A percentile compares a stretch with the other conserved stretches of the same genome.
Evolutionary conservation across 2,797 vertebrate genomes (phyloP).

Genomic region (Picus viridis): DNA sequence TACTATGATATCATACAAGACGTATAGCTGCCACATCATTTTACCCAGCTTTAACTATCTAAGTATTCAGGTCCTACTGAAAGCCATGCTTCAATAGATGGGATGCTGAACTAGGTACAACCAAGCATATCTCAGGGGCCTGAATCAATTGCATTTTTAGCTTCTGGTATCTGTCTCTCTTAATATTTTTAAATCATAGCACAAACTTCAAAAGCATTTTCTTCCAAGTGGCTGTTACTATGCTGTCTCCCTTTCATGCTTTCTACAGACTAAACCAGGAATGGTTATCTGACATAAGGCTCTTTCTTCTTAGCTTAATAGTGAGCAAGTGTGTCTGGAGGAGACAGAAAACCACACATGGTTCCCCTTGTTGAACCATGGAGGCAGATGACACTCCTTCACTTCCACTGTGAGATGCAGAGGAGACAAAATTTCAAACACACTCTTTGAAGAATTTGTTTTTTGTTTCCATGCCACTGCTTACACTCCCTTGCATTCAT

Average conservation of each 20-base stretch:
- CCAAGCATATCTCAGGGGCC: background rate
- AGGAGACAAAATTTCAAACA: background rate
- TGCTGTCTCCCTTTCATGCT: background rate
- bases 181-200: background rate
- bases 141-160: background rate
- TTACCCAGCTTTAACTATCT: background rate
- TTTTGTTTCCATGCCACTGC: background rate
- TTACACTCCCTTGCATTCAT: background rate
- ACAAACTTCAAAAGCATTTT: background rate
- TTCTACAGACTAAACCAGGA: background rate
- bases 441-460: background rate
- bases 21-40: background rate
- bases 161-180: background rate
- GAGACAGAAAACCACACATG: background rate
- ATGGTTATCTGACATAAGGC: background rate
- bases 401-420: background rate
- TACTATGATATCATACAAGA: background rate
- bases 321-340: background rate
- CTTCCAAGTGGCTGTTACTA: background rate
- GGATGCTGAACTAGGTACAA: background rate
- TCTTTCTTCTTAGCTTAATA: background rate
- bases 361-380: rapidly evolving
- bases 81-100: background rate
- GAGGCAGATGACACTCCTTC: background rate
- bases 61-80: background rate